Base-by-base conservation (phyloP, 2,888 invertebrate species). In the Alsophila aescularia region DNA sequence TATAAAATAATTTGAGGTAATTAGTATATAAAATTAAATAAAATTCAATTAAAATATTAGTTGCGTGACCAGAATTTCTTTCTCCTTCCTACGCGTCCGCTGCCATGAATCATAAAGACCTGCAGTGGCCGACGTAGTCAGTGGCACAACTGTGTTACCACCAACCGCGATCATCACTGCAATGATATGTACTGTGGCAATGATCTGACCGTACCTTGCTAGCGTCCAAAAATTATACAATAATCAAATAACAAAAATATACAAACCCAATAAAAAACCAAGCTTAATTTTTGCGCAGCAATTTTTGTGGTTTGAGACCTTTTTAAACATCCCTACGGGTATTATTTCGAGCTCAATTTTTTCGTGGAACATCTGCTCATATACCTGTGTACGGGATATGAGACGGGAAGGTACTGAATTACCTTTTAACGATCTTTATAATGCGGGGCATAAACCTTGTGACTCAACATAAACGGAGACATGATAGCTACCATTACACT, bases 391-490 rank as follows among this genome's bases (percentile, higher is more conserved):
- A 24, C 40, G 32, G 21, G 44, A 44, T 36, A 44, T 50, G 55
- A 45, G 45, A 41, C 31, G 50, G 18, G 34, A 10, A 32, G 40
- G 35, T 45, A 43, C 44, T 31, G 55, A 45, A 55, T 50, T 48
- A 55, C 54, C 43, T 49, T 49, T 54, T 55, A 55, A 55, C 50
- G 55, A 50, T 55, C 49, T 55, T 15, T 14, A 40, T 54, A 49
- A 54, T 32, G 50, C 21, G 27, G 21, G 12, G 0, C 34, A 45
- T 55, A 50, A 50, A 55, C 6, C 40, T 43, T 32, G 24, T 35
- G 49, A 54, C 43, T 55, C 44, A 40, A 41, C 50, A 50, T 35
- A 49, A 49, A 55, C 34, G 42, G 42, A 40, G 50, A 55, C 44
- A 50, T 50, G 40, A 55, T 54, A 18, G 55, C 55, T 34, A 14